phyloP scores from a whole-genome alignment of 2,888 invertebrate species.

The Drosophila pseudotakahashii region DNA sequence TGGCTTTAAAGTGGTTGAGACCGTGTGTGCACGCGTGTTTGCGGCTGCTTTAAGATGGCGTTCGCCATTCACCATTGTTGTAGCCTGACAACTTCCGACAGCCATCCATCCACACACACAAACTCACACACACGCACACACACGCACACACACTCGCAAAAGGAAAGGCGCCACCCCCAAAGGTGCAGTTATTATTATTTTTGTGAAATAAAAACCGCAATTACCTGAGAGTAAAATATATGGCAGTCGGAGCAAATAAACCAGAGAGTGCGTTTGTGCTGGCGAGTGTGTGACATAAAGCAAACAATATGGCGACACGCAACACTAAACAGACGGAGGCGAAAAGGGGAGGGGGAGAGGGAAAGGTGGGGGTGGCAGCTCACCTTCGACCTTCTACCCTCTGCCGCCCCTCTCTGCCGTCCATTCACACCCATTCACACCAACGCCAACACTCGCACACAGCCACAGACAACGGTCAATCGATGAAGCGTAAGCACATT shows the following conservation, averaged over 20 bases:
- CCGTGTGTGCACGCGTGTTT: conserved; percentile 7
- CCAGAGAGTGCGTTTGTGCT: conserved; percentile 44
- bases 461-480: conserved; percentile 60
- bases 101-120: conserved; percentile 44
- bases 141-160: no score
- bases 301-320: conserved; percentile 80
- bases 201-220: conserved; percentile 81
- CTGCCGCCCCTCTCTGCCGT: no score
- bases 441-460: conserved; percentile 20
- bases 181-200: conserved; percentile 57
- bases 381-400: conserved; percentile 26
- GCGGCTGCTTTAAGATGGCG: conserved; percentile 59
- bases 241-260: conserved; percentile 52
- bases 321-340: conserved; percentile 65
- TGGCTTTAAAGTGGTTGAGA: conserved; percentile 61
- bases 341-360: conserved; percentile 6
- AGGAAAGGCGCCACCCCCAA: conserved; percentile 26
- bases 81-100: conserved; percentile 76
- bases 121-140: no score
- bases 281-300: conserved; percentile 65
- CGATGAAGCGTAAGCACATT: conserved; percentile 70
- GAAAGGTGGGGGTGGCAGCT: conserved; percentile 1
- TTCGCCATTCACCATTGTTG: conserved; percentile 24
- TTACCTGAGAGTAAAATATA: conserved; percentile 71
- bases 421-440: no score